A percentile compares a stretch with the other conserved stretches of the same genome.
Conservation (phyloP, 2,888 invertebrate genomes). For the Limnephilus rhombicus region DNA sequence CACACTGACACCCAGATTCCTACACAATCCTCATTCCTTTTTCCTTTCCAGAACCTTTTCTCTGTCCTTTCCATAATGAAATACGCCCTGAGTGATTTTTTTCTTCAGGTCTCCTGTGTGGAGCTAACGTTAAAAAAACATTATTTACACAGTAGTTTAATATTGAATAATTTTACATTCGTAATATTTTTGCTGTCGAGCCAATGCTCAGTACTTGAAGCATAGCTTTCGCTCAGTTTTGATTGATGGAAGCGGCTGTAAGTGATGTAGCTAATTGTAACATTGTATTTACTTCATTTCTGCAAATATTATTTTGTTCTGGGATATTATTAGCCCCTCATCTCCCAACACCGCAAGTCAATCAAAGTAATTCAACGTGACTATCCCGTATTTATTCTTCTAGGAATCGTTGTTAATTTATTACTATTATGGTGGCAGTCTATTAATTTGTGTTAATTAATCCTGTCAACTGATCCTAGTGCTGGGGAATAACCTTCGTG, state of each 20-base stretch:
- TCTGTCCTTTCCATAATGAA: no score
- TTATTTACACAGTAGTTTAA: no score
- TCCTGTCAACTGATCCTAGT: not conserved
- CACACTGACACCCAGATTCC: no score
- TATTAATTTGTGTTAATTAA: slow-evolving; percentile 7
- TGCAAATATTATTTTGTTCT: not conserved
- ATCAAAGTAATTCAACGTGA: not conserved
- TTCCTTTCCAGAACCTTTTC: no score
- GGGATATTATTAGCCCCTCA: not conserved
- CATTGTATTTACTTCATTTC: not conserved
- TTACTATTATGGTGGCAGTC: not conserved
- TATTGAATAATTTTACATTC: no score
- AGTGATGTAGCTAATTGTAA: not conserved
- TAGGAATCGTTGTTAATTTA: not conserved
- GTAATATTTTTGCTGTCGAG: no score
- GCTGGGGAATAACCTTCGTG: not conserved
- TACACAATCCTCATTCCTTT: no score
- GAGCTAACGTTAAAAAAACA: no score
- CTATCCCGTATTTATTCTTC: not conserved
- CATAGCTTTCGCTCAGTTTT: no score
- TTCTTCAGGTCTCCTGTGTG: no score
- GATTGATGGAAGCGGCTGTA: not conserved
- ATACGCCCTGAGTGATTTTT: no score
- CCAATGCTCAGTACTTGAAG: no score
- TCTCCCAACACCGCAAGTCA: not conserved